Evolutionary conservation across 2,888 invertebrate genomes (phyloP).

Genomic region (Synanthedon tipuliformis): DNA sequence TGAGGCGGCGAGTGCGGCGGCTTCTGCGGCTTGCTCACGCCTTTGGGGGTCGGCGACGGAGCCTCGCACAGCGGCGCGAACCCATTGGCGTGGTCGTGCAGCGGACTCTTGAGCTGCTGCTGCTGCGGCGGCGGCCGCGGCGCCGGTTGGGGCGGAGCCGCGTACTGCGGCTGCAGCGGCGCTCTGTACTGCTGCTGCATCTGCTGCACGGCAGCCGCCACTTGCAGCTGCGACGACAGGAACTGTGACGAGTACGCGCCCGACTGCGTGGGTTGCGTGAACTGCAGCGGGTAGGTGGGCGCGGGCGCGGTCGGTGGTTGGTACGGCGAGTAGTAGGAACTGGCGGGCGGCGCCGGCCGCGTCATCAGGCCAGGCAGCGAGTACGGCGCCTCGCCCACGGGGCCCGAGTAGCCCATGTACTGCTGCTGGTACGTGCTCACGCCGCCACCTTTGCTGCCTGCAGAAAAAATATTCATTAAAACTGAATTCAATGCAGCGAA

Average conservation of each 20-base stretch:
- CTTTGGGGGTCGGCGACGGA: conserved; percentile 65
- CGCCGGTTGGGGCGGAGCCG: conserved; percentile 39
- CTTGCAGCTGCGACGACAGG: conserved; percentile 57
- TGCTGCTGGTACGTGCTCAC: conserved; percentile 64
- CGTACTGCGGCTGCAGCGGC: conserved; percentile 59
- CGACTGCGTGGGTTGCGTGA: conserved; percentile 71
- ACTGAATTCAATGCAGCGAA: too few relatives aligned
- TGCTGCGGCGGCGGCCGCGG: conserved; percentile 53
- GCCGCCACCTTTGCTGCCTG: conserved; percentile 54
- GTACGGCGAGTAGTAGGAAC: conserved; percentile 62
- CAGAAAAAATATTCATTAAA: not conserved
- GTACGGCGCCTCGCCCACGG: conserved; percentile 56
- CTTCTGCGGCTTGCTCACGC: conserved; percentile 41
- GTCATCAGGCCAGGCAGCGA: conserved; percentile 57
- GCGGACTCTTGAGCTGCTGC: conserved; percentile 72
- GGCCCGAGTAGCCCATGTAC: conserved; percentile 58
- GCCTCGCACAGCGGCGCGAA: conserved; percentile 73
- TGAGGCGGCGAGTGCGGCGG: conserved; percentile 61
- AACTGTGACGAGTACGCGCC: conserved; percentile 60
- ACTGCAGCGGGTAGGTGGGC: conserved; percentile 73
- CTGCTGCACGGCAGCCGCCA: conserved; percentile 61
- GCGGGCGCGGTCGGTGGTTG: conserved; percentile 68
- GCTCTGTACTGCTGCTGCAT: conserved; percentile 65
- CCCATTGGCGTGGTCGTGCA: conserved; percentile 63
- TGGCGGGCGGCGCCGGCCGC: conserved; percentile 57